Evolutionary conservation across 2,797 vertebrate species (phyloP), one percentile per base, ranked within the genome.

Genomic region (Calcarius lapponicus): DNA sequence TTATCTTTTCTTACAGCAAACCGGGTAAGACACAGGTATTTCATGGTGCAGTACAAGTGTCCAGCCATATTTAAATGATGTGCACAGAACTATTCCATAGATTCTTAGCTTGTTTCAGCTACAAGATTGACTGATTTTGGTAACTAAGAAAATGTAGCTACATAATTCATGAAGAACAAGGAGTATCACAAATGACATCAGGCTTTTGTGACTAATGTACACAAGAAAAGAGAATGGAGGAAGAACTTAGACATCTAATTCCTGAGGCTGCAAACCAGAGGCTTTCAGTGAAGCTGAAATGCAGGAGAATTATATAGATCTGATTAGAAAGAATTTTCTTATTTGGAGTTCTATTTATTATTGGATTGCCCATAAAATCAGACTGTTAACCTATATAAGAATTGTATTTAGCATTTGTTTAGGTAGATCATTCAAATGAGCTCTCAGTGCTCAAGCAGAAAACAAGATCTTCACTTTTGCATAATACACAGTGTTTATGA

Each of bases 1-100:
- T 2, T 64, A 19, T 50, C 7, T 60, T 76, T 80, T 45, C 47
- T 71, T 42, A 53, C 11, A 53, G 8, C 11, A 66, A 62, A 80
- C 4, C 13, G 42, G 8, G 7, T 38, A 22, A 57, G 12, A 50
- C 20, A 40, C 0, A 5, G 2, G 6, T 45, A 26, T 48, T 17
- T 40, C 17, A 53, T 14, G 7, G 16, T 31, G 26, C 16, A 21
- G 7, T 11, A 16, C 7, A 36, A 6, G 13, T 2, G 1, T 60
- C 10, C 18, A 58, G 9, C 26, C 17, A 38, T 25, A 20, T 36
- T 25, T 65, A 42, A 84, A 73, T n/a, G 15, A 40, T 28, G 18
- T 4, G 1, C 5, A 47, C 10, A 81, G 28, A 83, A 36, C 3
- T 25, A 13, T 70, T 50, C 3, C 12, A 11, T 5, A 2, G 1